Percentiles rank a stretch among this genome's conserved stretches.
Evolutionary conservation across 2,113 vertebrate genomes (phyloP).

Genomic region (Pterophyllum scalare): DNA sequence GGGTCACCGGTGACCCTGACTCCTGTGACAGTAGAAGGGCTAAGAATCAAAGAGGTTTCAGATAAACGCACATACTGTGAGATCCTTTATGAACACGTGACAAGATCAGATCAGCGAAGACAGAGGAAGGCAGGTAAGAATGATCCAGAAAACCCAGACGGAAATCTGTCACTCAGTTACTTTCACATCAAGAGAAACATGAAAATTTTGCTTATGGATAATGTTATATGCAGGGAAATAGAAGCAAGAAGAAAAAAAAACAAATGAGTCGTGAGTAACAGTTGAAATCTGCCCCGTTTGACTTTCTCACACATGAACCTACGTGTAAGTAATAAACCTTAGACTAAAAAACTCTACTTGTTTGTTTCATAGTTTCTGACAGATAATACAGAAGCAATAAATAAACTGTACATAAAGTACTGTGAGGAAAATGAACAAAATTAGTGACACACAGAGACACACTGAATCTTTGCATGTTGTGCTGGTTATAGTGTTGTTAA

Average conservation of each 20-base stretch:
- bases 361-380: conserved; percentile 33
- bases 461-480: conserved; percentile 44
- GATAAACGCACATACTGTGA: conserved; percentile 31
- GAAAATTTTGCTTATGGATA: conserved; percentile 43
- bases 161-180: conserved; percentile 47
- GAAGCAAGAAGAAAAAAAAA: conserved; percentile 26
- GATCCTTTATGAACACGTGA: conserved; percentile 35
- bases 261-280: conserved; percentile 30
- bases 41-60: conserved; percentile 32
- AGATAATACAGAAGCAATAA: conserved; percentile 68
- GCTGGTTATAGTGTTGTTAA: conserved; percentile 57
- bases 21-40: too few relatives aligned
- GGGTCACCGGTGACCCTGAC: too few relatives aligned
- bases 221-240: conserved; percentile 45
- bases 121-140: conserved; percentile 40
- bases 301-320: conserved; percentile 40
- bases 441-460: conserved; percentile 50
- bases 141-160: conserved; percentile 38
- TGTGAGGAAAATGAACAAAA: conserved; percentile 65
- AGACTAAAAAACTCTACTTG: conserved; percentile 32
- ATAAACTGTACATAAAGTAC: conserved; percentile 69
- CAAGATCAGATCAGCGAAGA: conserved; percentile 30
- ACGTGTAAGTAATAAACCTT: conserved; percentile 52
- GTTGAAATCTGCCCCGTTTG: conserved; percentile 53
- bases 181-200: conserved; percentile 55